These are phyloP conservation scores for Odontamblyopus rebecca DNA, from an alignment of 2,797 vertebrate genomes.

Conservation along the genomic window DNA sequence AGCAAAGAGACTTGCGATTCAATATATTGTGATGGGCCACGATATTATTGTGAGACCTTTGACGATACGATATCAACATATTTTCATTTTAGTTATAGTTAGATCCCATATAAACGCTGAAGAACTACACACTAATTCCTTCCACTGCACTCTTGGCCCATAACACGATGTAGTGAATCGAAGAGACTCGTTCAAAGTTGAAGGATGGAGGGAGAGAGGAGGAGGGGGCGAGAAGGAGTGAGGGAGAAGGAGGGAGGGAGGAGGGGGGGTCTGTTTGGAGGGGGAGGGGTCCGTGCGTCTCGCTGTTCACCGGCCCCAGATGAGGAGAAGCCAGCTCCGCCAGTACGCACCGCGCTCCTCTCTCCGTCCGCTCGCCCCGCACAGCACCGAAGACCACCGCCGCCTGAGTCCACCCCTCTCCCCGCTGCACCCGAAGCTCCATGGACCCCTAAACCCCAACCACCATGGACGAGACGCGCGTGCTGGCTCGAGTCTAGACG, in stretches of 20 bases:
- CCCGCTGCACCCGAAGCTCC: not conserved
- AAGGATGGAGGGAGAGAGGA: not conserved
- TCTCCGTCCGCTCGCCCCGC: slow-evolving; percentile 30
- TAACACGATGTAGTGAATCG: too few species aligned
- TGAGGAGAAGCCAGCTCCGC: slow-evolving; percentile 44
- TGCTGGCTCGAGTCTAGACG: slow-evolving; percentile 61
- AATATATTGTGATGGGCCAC: too few species aligned
- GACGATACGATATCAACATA: too few species aligned
- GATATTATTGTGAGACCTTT: too few species aligned
- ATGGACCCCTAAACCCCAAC: slow-evolving; percentile 60
- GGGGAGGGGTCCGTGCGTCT: slow-evolving; percentile 33
- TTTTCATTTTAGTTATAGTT: too few species aligned
- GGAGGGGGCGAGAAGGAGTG: slow-evolving; percentile 14
- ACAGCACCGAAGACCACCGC: slow-evolving; percentile 41
- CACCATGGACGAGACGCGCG: slow-evolving; percentile 70
- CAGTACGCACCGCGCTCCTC: not conserved
- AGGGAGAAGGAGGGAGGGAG: slow-evolving; percentile 8
- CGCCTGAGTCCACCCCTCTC: not conserved
- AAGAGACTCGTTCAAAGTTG: slow-evolving; percentile 4
- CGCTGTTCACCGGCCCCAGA: slow-evolving; percentile 28
- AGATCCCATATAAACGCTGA: too few species aligned
- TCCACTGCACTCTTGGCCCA: too few species aligned
- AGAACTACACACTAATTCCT: too few species aligned
- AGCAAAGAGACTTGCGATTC: too few species aligned
- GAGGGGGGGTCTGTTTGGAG: slow-evolving; percentile 31